Conservation (phyloP, 2,113 vertebrate species). For the Lethenteron camtschaticum region DNA sequence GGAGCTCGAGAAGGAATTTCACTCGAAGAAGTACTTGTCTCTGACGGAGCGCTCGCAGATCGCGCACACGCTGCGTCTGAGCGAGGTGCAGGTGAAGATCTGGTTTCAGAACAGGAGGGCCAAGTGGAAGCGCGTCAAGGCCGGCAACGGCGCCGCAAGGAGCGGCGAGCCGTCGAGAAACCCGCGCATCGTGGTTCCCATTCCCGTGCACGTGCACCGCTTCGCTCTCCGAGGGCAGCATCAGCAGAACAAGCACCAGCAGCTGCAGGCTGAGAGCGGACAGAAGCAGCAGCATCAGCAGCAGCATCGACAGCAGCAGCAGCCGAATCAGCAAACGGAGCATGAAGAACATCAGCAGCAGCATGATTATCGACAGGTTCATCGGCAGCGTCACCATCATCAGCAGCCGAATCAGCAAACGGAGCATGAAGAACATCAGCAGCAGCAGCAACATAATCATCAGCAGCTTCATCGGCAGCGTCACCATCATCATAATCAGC, state of each 20-base stretch:
- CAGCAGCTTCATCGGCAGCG: too few relatives aligned
- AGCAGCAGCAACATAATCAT: too few relatives aligned
- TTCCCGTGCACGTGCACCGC: constrained; percentile 91
- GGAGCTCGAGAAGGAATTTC: constrained; percentile 94
- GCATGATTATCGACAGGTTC: too few relatives aligned
- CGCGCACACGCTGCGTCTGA: constrained; percentile 84
- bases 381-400: too few relatives aligned
- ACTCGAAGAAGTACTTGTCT: constrained; percentile 97
- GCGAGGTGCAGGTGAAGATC: constrained; percentile 98
- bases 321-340: too few relatives aligned
- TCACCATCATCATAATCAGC: too few relatives aligned
- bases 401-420: too few relatives aligned
- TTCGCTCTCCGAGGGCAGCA: constrained; percentile 95
- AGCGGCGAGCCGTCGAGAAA: constrained; percentile 79
- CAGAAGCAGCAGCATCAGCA: too few relatives aligned
- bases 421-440: too few relatives aligned
- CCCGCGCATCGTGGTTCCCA: constrained; percentile 92
- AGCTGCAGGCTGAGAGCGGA: too few relatives aligned
- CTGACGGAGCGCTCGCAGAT: constrained; percentile 94
- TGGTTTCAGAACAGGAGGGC: constrained; percentile 98
- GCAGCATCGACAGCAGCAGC: too few relatives aligned
- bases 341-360: too few relatives aligned
- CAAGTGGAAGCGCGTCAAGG: constrained; percentile 97
- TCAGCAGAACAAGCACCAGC: constrained; percentile 30
- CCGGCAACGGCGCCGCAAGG: constrained; percentile 90